These are phyloP conservation scores for Drosophila melanogaster DNA, from an alignment of 1,140 invertebrate genomes.

Conservation along the genomic window Release_6_plus_ISO1_MT NT_033779.5:18789501-18790000, in stretches of 20 bases:
- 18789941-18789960: conserved; percentile 3
- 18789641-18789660: no score
- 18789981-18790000: conserved; percentile 45
- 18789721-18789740: conserved; percentile 10
- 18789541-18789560: no score
- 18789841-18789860: conserved; percentile 55
- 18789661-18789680: no score
- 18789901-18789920: conserved; percentile 74
- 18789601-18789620: no score
- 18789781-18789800: conserved; percentile 56
- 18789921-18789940: conserved; percentile 63
- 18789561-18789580: no score
- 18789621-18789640: no score
- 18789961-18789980: conserved; percentile 57
- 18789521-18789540: no score
- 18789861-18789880: conserved; percentile 51
- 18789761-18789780: conserved; percentile 28
- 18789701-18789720: neutral
- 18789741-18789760: conserved; percentile 29
- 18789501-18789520: no score
- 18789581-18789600: no score
- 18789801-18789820: conserved; percentile 53
- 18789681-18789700: neutral
- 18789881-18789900: conserved; percentile 33
- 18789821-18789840: conserved; percentile 74